Conservation (phyloP, 2,113 vertebrate species). For the Albula glossodonta region DNA sequence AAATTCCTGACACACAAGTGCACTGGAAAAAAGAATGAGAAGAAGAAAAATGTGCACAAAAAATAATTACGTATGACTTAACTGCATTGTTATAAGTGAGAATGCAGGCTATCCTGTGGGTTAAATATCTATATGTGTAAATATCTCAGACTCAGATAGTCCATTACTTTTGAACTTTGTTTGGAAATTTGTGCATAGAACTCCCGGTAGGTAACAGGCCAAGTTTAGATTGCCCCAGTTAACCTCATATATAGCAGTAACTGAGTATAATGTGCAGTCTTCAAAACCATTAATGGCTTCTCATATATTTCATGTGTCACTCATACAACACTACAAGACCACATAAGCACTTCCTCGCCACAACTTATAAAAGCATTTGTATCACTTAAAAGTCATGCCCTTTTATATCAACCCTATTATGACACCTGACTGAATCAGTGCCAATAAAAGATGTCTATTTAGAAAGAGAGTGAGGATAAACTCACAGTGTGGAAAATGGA, state of each 20-base stretch:
- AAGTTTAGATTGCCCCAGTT: background rate
- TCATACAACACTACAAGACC: background rate
- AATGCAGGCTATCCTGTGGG: background rate
- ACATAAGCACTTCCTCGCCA: background rate
- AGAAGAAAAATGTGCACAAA: background rate
- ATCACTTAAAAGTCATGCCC: background rate
- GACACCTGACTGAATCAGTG: background rate
- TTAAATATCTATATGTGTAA: background rate
- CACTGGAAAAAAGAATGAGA: background rate
- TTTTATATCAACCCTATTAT: background rate
- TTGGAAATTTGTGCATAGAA: background rate
- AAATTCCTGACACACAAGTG: background rate
- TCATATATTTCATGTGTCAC: background rate
- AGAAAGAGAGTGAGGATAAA: conserved; percentile 21
- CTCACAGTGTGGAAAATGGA: background rate
- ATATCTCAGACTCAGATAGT: background rate
- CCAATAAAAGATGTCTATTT: background rate
- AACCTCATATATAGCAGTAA: background rate
- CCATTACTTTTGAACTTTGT: background rate
- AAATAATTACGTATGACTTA: background rate
- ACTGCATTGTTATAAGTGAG: background rate
- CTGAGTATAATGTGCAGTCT: background rate
- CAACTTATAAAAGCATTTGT: background rate
- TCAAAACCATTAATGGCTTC: no score
- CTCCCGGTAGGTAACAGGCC: background rate